Conservation (phyloP, 2,888 invertebrate species). For the Pomacea canaliculata region DNA sequence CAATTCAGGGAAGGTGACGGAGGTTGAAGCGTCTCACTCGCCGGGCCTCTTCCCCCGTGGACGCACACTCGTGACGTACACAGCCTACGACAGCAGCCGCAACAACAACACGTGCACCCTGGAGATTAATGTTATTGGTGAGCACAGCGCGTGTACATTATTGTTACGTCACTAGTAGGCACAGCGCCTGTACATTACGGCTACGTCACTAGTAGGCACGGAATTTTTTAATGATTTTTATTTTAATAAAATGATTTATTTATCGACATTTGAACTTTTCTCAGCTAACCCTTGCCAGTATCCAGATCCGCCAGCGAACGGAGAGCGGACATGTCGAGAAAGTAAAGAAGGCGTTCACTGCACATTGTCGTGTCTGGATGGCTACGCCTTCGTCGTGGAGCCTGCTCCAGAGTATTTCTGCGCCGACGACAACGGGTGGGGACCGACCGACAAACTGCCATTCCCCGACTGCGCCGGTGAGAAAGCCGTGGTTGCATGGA, state of each 20-base stretch:
- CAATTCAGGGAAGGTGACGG: conserved; percentile 72
- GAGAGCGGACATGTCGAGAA: conserved; percentile 71
- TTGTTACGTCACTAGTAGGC: conserved; percentile 24
- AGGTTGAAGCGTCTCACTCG: conserved; percentile 67
- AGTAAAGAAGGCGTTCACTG: conserved; percentile 72
- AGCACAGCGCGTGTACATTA: conserved; percentile 27
- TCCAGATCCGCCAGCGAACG: conserved; percentile 72
- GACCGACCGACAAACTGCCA: conserved; percentile 64
- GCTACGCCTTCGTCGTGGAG: conserved; percentile 75
- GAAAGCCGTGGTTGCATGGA: conserved; percentile 9
- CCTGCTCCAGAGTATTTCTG: conserved; percentile 70
- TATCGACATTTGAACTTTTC: too few relatives aligned
- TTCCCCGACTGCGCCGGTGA: conserved; percentile 76
- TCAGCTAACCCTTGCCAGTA: conserved; percentile 71
- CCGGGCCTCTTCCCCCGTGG: conserved; percentile 74
- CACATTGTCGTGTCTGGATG: conserved; percentile 75
- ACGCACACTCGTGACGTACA: conserved; percentile 74
- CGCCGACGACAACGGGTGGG: conserved; percentile 69
- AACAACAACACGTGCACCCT: conserved; percentile 77
- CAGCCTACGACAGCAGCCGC: conserved; percentile 75
- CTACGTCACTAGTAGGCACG: background rate
- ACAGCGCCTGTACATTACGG: background rate
- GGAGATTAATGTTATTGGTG: conserved; percentile 73
- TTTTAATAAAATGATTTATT: too few relatives aligned
- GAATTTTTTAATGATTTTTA: too few relatives aligned